These are phyloP conservation scores for Alexandromys fortis DNA, from an alignment of 2,113 vertebrate genomes.

Conservation along the genomic window DNA sequence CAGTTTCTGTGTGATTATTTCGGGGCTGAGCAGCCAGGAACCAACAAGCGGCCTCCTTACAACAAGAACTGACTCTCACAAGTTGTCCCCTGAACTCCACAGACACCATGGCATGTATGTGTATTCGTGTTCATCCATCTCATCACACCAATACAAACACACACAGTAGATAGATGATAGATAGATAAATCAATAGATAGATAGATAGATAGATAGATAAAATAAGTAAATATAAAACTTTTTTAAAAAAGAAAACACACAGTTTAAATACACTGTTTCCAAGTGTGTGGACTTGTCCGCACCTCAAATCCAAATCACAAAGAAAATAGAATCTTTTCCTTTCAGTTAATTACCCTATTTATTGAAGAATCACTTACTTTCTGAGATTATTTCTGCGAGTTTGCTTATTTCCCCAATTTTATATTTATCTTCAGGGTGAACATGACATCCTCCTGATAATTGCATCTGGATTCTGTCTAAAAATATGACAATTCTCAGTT, in stretches of 20 bases:
- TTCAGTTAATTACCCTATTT: conserved; percentile 22
- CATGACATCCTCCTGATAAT: background rate
- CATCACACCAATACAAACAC: background rate
- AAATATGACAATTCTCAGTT: background rate
- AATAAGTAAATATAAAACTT: background rate
- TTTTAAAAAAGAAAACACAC: background rate
- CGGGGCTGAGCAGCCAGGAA: no score
- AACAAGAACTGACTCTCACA: background rate
- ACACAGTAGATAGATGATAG: no score
- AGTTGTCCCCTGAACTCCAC: background rate
- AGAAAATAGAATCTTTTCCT: conserved; percentile 31
- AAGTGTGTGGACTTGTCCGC: conserved; percentile 5
- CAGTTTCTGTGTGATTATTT: no score
- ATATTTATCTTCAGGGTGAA: conserved; percentile 25
- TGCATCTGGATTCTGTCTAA: conserved; percentile 17
- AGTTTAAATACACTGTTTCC: conserved; percentile 10
- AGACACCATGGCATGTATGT: background rate
- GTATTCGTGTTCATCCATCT: background rate
- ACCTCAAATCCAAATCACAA: conserved; percentile 48
- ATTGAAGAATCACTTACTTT: conserved; percentile 36
- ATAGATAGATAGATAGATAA: no score
- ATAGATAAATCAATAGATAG: no score
- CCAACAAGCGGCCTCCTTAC: no score
- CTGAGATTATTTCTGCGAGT: background rate
- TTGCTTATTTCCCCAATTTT: background rate